These are phyloP conservation scores for Colletes collaris DNA, from an alignment of 2,888 invertebrate species.

Conservation along the genomic window DNA sequence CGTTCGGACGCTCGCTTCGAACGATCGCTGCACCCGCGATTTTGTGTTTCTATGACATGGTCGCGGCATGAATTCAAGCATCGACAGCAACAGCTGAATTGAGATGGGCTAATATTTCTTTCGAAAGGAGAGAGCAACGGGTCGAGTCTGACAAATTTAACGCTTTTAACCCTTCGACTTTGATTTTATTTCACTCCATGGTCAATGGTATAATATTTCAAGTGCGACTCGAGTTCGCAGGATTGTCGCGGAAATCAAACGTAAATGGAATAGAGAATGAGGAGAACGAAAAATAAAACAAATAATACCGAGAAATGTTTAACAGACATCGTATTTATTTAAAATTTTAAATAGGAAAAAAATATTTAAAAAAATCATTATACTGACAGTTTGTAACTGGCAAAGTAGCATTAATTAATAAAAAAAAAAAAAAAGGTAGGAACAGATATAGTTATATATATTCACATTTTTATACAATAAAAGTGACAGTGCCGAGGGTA, in stretches of 20 bases:
- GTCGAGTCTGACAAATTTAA: not conserved
- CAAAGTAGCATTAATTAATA: constrained; percentile 34
- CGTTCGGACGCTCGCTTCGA: not conserved
- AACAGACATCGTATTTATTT: constrained; percentile 55
- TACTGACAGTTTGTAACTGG: constrained; percentile 49
- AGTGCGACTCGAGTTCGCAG: not conserved
- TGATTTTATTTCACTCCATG: not conserved
- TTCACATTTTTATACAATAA: constrained; percentile 57
- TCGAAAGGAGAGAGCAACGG: not conserved
- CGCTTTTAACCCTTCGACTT: constrained; percentile 26
- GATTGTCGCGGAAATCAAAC: no score
- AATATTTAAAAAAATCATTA: constrained; percentile 28
- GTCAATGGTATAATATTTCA: not conserved
- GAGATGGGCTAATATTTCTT: not conserved
- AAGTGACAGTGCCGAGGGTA: constrained; percentile 36
- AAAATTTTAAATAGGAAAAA: constrained; percentile 58
- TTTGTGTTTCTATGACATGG: not conserved
- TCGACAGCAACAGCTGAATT: no score
- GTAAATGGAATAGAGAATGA: no score
- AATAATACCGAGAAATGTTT: constrained; percentile 22
- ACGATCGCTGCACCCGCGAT: not conserved
- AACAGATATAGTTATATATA: constrained; percentile 45
- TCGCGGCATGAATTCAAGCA: no score
- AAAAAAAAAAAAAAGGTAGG: constrained; percentile 35
- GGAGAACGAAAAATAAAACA: constrained; percentile 14